Percentiles rank a stretch among this genome's conserved stretches.
phyloP scores from a whole-genome alignment of 2,888 invertebrate genomes.

The Portevinia maculata region DNA sequence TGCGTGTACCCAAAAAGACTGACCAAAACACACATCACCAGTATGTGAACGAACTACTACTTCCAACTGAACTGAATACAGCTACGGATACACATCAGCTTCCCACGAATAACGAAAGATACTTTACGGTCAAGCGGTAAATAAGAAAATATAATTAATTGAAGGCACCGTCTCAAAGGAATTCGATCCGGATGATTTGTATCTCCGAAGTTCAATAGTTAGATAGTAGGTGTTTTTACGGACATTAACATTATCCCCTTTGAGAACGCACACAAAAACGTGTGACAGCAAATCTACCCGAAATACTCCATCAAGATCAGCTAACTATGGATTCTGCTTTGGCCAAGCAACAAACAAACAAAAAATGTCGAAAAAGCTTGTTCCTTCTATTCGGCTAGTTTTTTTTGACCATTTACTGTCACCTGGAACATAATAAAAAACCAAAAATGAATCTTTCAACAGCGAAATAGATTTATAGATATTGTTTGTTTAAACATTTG shows the following conservation, averaged over 20 bases:
- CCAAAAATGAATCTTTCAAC: slow-evolving; percentile 65
- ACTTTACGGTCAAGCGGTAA: slow-evolving; percentile 55
- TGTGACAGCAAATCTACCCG: slow-evolving; percentile 47
- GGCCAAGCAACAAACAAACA: not conserved
- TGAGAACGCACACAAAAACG: slow-evolving; percentile 20
- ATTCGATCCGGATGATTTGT: slow-evolving; percentile 69
- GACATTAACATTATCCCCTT: slow-evolving; percentile 50
- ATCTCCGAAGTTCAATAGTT: slow-evolving; percentile 44
- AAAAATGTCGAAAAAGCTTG: slow-evolving; percentile 31
- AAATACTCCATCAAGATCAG: slow-evolving; percentile 45
- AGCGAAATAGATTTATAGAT: slow-evolving; percentile 71
- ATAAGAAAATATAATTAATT: slow-evolving; percentile 63
- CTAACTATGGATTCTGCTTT: not conserved
- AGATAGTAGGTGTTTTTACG: slow-evolving; percentile 64
- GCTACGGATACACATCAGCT: slow-evolving; percentile 55
- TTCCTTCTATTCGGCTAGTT: slow-evolving; percentile 11
- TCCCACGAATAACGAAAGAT: slow-evolving; percentile 62
- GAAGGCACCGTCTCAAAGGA: slow-evolving; percentile 58
- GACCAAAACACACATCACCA: slow-evolving; percentile 46
- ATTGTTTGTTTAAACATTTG: slow-evolving; percentile 73
- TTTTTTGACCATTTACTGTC: slow-evolving; percentile 70
- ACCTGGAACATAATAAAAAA: slow-evolving; percentile 47
- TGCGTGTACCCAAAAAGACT: slow-evolving; percentile 53
- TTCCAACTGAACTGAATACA: slow-evolving; percentile 5
- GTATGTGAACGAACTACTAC: not conserved